These are phyloP conservation scores for Turdus rufiventris DNA, from an alignment of 2,113 vertebrate genomes.

Conservation along the genomic window DNA sequence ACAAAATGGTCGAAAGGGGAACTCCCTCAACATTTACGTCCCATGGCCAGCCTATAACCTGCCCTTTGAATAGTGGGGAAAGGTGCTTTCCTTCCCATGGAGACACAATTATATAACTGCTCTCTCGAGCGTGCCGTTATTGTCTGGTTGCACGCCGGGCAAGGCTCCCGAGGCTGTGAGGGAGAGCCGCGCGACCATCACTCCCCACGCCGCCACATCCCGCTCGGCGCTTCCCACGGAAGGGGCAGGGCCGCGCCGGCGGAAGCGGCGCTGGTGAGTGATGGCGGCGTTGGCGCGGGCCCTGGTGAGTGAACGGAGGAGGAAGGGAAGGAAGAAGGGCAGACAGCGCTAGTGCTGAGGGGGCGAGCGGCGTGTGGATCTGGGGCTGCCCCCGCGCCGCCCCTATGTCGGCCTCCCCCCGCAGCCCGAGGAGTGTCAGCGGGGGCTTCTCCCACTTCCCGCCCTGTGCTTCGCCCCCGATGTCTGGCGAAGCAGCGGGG, in stretches of 20 bases:
- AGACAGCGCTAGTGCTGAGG: not conserved
- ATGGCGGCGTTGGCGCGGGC: not conserved
- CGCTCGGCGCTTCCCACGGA: not conserved
- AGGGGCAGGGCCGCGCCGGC: not conserved
- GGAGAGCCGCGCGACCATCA: too few relatives aligned
- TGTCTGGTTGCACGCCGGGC: rapidly evolving
- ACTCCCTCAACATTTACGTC: not conserved
- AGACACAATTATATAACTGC: not conserved
- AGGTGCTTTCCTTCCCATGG: not conserved
- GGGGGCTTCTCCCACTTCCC: not conserved
- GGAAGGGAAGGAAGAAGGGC: not conserved
- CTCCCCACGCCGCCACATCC: not conserved
- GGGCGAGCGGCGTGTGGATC: not conserved
- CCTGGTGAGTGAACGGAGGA: not conserved
- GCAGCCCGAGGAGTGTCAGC: not conserved
- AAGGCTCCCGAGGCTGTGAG: rapidly evolving
- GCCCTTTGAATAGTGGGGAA: not conserved
- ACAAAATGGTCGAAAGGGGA: not conserved
- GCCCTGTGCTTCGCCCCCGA: not conserved
- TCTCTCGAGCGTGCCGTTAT: rapidly evolving
- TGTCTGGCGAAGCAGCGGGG: not conserved
- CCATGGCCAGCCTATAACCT: not conserved
- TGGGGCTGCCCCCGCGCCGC: not conserved
- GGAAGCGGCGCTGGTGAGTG: not conserved
- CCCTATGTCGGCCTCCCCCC: not conserved